Base-by-base conservation (phyloP, 2,113 vertebrate genomes). In the Sinocyclocheilus maitianheensis region DNA sequence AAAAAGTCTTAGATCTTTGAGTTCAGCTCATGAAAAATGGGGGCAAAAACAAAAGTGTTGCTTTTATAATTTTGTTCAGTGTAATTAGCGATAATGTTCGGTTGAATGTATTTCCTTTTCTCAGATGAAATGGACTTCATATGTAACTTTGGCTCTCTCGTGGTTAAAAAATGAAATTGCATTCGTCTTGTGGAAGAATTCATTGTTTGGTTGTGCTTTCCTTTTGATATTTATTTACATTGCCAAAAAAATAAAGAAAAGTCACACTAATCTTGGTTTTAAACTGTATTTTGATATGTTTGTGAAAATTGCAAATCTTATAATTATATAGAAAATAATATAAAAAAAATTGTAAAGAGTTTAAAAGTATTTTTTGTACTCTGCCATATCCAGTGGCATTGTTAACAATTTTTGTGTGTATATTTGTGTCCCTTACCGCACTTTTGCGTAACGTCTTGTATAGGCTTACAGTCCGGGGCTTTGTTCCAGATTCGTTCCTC, bases 361-460 rank as follows among this genome's bases (percentile, higher is more conserved):
- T 30, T 48, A 13, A 13, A 51, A 13, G 46, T 1, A 3, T 13
- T 51, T 51, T 51, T 51, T 4, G 62, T 13, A 26, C n/a, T 12
- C n/a, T 26, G 34, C 34, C 34, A 37, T 37, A 40, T 40, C 4
- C 40, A 40, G 40, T 40, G 40, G 65, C 3, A 48, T 48, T 48
- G 46, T 12, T 30, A 26, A 53, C 48, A 26, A 26, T 16, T 55
- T 53, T 53, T 63, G 51, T 69, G 62, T 77, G 71, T 76, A 37
- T 69, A 37, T 72, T 40, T 69, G 75, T 51, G 76, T 30, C 18
- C 3, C 95, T 96, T 93, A 98, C 96, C 94, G 13, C 97, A 98
- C n/a, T 40, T n/a, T 20, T 96, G 90, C 3, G 34, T 90, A n/a
- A 0, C 0, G 53, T 96, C 95, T 0, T 0, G 0, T 0, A 86